phyloP scores from a whole-genome alignment of 2,113 vertebrate genomes.

The Epinephelus cyanopodus region DNA sequence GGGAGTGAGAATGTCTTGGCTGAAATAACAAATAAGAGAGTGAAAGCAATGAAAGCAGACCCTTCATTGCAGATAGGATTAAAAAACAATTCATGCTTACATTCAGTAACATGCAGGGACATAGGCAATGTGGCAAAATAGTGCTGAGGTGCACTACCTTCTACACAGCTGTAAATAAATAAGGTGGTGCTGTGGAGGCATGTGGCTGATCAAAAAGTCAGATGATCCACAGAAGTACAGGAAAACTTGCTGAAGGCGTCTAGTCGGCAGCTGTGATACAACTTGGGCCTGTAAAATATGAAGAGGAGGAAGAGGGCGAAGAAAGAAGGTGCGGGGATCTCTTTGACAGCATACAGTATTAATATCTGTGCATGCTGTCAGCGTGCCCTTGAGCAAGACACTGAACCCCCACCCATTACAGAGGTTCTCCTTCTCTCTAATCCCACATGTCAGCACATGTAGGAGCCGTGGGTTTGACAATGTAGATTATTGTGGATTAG shows the following conservation, averaged over 20 bases:
- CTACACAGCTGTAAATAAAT: not conserved
- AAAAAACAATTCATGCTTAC: not conserved
- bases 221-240: not conserved
- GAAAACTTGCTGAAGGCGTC: not conserved
- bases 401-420: not conserved
- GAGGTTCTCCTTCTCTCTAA: not conserved
- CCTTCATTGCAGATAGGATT: not conserved
- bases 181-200: not conserved
- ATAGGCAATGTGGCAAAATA: not conserved
- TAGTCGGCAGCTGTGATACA: not conserved
- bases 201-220: not conserved
- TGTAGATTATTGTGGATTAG: conserved; percentile 15
- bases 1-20: too few relatives aligned
- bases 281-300: not conserved
- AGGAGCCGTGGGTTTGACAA: not conserved
- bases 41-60: not conserved
- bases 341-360: not conserved
- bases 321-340: not conserved
- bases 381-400: conserved; percentile 32
- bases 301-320: not conserved
- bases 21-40: not conserved
- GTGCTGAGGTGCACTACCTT: not conserved
- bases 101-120: not conserved
- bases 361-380: not conserved
- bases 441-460: conserved; percentile 5